Evolutionary conservation across 1,140 invertebrate species (phyloP), one percentile per base, ranked within the genome.

Genomic region (Paraescarpia echinospica): DNA sequence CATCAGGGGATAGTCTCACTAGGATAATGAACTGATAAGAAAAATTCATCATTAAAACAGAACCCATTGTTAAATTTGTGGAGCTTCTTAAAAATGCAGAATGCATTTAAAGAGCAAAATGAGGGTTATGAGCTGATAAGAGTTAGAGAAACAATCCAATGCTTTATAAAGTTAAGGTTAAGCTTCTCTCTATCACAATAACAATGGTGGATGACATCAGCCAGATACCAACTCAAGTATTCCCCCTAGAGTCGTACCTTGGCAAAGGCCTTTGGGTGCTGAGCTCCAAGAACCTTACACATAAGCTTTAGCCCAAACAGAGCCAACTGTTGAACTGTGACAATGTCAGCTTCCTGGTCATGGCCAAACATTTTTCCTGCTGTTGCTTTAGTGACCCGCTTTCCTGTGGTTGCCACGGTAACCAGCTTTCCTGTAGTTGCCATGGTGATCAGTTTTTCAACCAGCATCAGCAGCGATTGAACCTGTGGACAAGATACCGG

Each of bases 261-360:
- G 12, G 93, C 92, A 93, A 96, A 96, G 12, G 91, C 92, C 31
- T 94, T 92, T 33, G 94, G 94, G 92, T 96, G 94, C 89, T 92
- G 35, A 34, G 90, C 34, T 18, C 95, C 98, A 34, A 98, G 95
- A 77, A 97, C 95, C 94, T 97, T 97, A 0, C 98, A 97, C 18
- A 99, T 94, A 6, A 98, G 95, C 95, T 99, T 98, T 8, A 99
- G 95, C 1, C 97, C 97, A 35, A 98, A 97, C 31, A 99, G 95
- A 1, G 98, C 97, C 1, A 97, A 98, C 96, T 98, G 98, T 94
- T 98, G 97, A 6, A 91, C 33, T 18, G 34, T 35, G 12, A 8
- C 41, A 51, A 59, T 12, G 22, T 91, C 91, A 91, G 91, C 22
- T 31, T 91, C 33, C 34, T 2, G 1, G 34, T 91, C 35, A 31